Conservation (phyloP, 2,888 invertebrate genomes). For the Aradus depressus region DNA sequence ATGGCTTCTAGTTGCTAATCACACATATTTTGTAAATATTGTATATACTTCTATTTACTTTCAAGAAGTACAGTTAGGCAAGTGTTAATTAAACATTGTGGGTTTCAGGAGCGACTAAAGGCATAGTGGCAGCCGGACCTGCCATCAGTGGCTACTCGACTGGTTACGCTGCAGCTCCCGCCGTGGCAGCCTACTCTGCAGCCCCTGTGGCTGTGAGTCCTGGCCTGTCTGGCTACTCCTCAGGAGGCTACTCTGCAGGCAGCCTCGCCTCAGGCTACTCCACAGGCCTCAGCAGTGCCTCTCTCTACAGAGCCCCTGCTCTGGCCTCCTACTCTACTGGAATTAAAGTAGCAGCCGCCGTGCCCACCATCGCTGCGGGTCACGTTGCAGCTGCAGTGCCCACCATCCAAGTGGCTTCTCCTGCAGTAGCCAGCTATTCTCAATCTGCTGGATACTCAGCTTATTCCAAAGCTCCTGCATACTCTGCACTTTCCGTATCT, state of each 20-base stretch:
- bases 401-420: conserved; percentile 16
- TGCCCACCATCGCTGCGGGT: conserved; percentile 23
- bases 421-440: conserved; percentile 3
- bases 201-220: conserved; percentile 6
- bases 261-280: conserved; percentile 39
- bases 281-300: conserved; percentile 34
- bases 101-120: conserved; percentile 11
- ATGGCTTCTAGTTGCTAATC: too few species aligned
- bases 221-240: conserved; percentile 3
- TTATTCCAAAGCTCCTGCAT: conserved; percentile 31
- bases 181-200: conserved; percentile 5
- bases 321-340: conserved; percentile 33
- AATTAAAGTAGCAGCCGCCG: conserved; percentile 24
- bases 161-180: conserved; percentile 3
- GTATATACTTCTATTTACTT: too few species aligned
- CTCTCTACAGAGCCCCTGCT: conserved; percentile 24
- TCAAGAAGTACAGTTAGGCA: too few species aligned
- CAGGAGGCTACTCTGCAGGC: conserved; percentile 13
- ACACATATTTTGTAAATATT: too few species aligned
- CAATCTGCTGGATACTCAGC: conserved; percentile 30
- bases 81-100: background rate
- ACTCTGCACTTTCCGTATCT: conserved; percentile 29
- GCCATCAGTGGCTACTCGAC: conserved; percentile 10
- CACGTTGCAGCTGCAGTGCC: conserved; percentile 25
- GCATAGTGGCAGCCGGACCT: conserved; percentile 14